phyloP scores from a whole-genome alignment of 2,797 vertebrate species.

The Gymnopithys bicolor region DNA sequence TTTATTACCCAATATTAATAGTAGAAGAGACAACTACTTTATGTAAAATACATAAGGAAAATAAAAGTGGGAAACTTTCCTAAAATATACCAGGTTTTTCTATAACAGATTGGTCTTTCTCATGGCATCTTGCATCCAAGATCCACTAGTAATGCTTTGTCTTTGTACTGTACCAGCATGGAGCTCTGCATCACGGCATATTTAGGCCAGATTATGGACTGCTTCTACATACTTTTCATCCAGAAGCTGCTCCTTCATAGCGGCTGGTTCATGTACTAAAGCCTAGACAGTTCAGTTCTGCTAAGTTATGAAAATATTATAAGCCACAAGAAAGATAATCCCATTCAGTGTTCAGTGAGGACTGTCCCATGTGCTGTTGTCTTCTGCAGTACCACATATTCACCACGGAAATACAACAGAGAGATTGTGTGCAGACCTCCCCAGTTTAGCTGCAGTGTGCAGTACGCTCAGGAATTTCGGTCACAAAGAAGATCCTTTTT shows the following conservation, averaged over 20 bases:
- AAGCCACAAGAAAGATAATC: neutral
- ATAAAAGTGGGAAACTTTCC: neutral
- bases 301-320: neutral
- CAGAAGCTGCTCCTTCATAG: neutral
- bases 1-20: neutral
- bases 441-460: constrained; percentile 64
- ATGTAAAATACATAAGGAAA: neutral
- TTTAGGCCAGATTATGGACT: neutral
- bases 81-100: neutral
- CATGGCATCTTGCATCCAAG: neutral
- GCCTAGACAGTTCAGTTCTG: neutral
- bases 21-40: neutral
- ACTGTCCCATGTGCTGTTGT: constrained; percentile 33
- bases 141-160: neutral
- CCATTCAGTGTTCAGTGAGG: neutral
- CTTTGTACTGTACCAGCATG: neutral
- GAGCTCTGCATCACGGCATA: neutral
- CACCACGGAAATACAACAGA: constrained; percentile 23
- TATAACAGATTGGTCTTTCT: neutral
- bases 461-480: constrained; percentile 52
- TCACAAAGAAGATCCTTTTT: constrained; percentile 74
- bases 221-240: neutral
- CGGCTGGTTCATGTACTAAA: neutral
- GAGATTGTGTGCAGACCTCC: constrained; percentile 69
- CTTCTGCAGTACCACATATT: neutral